Evolutionary conservation across 1,140 invertebrate species (phyloP), one percentile per base, ranked within the genome.

Genomic region (Tetranychus cinnabarinus): DNA sequence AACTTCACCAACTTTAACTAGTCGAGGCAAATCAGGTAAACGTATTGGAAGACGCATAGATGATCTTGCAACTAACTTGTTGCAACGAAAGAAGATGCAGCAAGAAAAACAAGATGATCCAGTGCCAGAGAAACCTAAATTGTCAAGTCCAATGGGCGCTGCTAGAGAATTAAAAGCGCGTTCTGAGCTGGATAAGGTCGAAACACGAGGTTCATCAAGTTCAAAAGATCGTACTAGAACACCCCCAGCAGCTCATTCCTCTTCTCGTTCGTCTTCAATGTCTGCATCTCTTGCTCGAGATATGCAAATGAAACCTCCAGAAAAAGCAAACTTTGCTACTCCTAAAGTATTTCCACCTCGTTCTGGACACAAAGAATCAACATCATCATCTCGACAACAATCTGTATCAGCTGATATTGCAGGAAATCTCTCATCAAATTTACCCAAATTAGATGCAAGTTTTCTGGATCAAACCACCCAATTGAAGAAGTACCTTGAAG

Each of bases 401-500:
- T 52, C 31, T 7, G 48, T 33, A 52, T 23, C 15, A 52, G 62
- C 62, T 33, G 35, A 42, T 36, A 62, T 67, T 58, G 60, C 62
- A 33, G n/a, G 33, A 8, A 52, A 23, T n/a, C 15, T 33, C 5
- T 6, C 6, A 52, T 8, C 5, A 23, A 33, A 8, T 6, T n/a
- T 15, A 52, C 6, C 31, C 34, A 60, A 60, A 54, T 8, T 60
- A 46, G 39, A 39, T 15, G 56, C 55, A 42, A 34, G 35, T 33
- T 61, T 67, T 55, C 60, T 61, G 35, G 62, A 68, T 42, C 63
- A 68, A 48, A 66, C 69, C 52, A 52, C 50, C 31, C n/a, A n/a
- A 37, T 61, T 69, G 31, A 69, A 69, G 56, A 69, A 67, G 56
- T 65, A 64, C 66, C 60, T 69, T 36, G 68, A 68, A 61, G 67